Evolutionary conservation across 2,113 vertebrate species (phyloP).

Genomic region (Helogale parvula): DNA sequence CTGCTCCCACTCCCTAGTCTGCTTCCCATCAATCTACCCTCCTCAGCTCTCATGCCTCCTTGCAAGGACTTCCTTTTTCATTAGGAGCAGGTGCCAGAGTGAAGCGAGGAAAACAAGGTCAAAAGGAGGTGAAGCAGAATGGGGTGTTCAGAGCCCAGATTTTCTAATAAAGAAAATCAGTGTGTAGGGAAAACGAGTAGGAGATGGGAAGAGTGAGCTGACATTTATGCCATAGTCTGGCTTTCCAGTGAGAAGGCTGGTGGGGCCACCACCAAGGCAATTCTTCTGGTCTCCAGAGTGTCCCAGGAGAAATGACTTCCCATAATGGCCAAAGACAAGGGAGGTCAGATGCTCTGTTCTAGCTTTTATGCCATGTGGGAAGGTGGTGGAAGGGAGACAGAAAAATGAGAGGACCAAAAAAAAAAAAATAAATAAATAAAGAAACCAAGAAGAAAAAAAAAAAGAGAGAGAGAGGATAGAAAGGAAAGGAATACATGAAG

Average conservation of each 20-base stretch:
- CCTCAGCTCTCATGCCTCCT: background rate
- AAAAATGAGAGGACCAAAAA: background rate
- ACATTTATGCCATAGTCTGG: fast-evolving
- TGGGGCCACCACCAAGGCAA: background rate
- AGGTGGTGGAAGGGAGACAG: fast-evolving
- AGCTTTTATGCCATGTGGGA: background rate
- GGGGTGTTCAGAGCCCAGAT: background rate
- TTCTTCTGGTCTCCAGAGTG: background rate
- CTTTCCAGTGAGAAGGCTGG: background rate
- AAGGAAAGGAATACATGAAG: background rate
- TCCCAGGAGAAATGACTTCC: background rate
- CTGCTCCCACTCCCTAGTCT: background rate
- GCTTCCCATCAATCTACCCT: background rate
- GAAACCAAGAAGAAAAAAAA: too few relatives aligned
- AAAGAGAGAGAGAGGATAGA: background rate
- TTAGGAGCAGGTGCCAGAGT: background rate
- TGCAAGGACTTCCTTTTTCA: background rate
- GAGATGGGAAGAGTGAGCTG: background rate
- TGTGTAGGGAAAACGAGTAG: background rate
- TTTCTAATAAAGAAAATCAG: background rate
- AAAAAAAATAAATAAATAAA: too few relatives aligned
- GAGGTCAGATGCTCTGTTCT: background rate
- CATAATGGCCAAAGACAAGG: background rate
- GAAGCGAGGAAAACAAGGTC: background rate
- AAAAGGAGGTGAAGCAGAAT: background rate